Evolutionary conservation across 1,140 invertebrate genomes (phyloP).

Genomic region (Megathymus violae): DNA sequence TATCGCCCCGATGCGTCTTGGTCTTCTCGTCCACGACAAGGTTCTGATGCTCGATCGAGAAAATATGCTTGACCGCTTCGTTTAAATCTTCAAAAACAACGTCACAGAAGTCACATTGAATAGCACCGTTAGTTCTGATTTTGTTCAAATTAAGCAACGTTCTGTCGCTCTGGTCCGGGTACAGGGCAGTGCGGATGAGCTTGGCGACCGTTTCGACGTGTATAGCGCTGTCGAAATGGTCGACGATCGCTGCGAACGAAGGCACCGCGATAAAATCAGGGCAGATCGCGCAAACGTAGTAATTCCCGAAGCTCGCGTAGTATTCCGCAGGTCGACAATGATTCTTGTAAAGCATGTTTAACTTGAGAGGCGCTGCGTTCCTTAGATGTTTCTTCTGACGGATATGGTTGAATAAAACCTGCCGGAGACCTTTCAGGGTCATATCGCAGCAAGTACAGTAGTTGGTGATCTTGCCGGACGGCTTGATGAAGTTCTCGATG

Average conservation of each 20-base stretch:
- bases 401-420: constrained; percentile 77
- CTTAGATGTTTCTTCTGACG: constrained; percentile 78
- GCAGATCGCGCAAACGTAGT: constrained; percentile 70
- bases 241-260: constrained; percentile 69
- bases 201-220: constrained; percentile 69
- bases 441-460: constrained; percentile 74
- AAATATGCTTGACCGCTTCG: constrained; percentile 58
- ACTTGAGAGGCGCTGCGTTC: constrained; percentile 69
- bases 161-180: constrained; percentile 49
- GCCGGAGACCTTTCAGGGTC: constrained; percentile 72
- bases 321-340: constrained; percentile 70
- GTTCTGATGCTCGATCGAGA: constrained; percentile 65
- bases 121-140: constrained; percentile 40
- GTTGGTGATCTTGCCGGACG: constrained; percentile 71
- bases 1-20: constrained; percentile 60
- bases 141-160: constrained; percentile 56
- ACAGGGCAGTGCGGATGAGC: constrained; percentile 58
- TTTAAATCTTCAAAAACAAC: constrained; percentile 44
- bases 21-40: constrained; percentile 49
- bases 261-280: constrained; percentile 62
- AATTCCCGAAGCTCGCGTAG: constrained; percentile 75
- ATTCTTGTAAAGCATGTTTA: constrained; percentile 67
- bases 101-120: constrained; percentile 62
- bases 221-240: constrained; percentile 65
- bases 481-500: constrained; percentile 76